These are phyloP conservation scores for Lophura nycthemera DNA, from an alignment of 2,113 vertebrate genomes.

Conservation along the genomic window DNA sequence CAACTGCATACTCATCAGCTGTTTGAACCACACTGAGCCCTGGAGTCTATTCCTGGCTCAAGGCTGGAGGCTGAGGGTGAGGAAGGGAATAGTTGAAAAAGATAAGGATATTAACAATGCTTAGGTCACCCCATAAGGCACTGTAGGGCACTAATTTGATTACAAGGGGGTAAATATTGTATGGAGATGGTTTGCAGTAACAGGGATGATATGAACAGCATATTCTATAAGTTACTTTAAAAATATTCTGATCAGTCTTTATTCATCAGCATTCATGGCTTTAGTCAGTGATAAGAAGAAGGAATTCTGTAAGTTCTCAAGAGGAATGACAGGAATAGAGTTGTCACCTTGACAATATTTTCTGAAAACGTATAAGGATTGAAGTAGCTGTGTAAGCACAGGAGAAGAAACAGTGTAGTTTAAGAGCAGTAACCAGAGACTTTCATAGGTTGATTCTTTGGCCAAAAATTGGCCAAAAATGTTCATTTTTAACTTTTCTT, in stretches of 20 bases:
- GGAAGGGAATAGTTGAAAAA: not conserved
- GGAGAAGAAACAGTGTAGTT: not conserved
- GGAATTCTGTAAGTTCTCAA: not conserved
- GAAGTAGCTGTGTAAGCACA: not conserved
- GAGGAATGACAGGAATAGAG: not conserved
- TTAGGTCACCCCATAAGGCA: not conserved
- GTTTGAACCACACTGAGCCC: fast-evolving
- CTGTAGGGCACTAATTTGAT: not conserved
- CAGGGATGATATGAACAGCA: not conserved
- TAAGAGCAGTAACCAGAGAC: not conserved
- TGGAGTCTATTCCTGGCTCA: not conserved
- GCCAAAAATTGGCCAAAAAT: not conserved
- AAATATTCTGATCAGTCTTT: not conserved
- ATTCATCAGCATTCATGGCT: not conserved
- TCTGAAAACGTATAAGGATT: not conserved
- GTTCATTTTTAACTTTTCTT: not conserved
- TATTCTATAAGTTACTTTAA: not conserved
- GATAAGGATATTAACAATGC: not conserved
- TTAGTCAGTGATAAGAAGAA: not conserved
- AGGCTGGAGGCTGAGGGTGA: not conserved
- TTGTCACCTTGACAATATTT: not conserved
- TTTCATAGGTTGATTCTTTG: not conserved
- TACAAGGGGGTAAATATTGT: not conserved
- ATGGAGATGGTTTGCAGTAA: not conserved
- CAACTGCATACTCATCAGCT: not conserved